Base-by-base conservation (phyloP, 2,888 invertebrate species). In the Hyposoter dolosus region DNA sequence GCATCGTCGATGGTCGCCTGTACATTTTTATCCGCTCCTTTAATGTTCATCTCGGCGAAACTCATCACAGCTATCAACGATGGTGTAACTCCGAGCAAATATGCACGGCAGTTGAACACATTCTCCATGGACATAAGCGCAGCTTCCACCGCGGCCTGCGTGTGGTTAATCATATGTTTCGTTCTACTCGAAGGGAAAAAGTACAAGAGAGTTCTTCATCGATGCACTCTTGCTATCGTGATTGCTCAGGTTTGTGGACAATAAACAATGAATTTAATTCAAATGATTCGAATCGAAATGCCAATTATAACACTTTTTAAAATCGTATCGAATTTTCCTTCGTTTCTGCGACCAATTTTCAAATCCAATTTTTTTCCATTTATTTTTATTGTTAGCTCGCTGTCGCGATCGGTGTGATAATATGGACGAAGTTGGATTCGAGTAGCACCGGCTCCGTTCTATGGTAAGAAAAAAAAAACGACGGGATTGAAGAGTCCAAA, bases 31-130 rank as follows among this genome's bases (percentile, higher is more conserved):
- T 98, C 99, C 17, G 99, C 98, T 0, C 99, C 99, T 0, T 95
- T 99, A 90, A 99, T 99, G 98, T 99, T 98, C 93, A 96, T 99
- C 84, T 99, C 99, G 0, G 98, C 99, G 0, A 98, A 98, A 95
- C 97, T 99, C 96, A 98, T 99, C 89, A 90, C 89, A 56, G 93
- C 94, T 3, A 88, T 93, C 60, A 89, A 89, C 45, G 83, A 90
- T 23, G 93, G 92, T 63, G 89, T 90, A 15, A 97, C 97, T 0
- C 96, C 97, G 0, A 93, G 95, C 40, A 97, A 98, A 91, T 98
- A 97, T 92, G 96, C 97, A 0, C 96, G 95, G 40, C 96, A 98
- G 89, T 94, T 99, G 78, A 96, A 97, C 92, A 95, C 95, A 50
- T 98, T 98, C 90, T 97, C 98, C 0, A 96, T 98, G 89, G 98